Evolutionary conservation across 2,113 vertebrate species (phyloP).

Genomic region (Gymnocephalus cernua): DNA sequence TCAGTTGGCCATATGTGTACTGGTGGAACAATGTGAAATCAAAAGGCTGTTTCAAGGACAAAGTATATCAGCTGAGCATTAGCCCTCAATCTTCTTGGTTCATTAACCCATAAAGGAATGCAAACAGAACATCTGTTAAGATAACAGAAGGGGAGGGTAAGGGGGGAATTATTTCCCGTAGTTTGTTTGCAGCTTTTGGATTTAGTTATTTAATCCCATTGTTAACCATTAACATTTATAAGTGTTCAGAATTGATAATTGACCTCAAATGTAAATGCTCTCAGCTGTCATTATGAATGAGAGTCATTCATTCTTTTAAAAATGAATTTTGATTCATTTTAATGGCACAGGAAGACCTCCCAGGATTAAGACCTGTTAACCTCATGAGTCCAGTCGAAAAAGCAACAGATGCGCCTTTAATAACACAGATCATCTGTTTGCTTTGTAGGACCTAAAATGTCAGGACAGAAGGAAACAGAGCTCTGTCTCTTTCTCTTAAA

Average conservation of each 20-base stretch:
- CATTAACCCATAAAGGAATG: slow-evolving; percentile 14
- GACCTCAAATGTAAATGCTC: slow-evolving; percentile 21
- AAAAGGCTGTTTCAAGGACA: slow-evolving; percentile 23
- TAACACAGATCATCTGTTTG: slow-evolving; percentile 46
- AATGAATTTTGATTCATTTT: slow-evolving; percentile 8
- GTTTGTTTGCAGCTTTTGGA: slow-evolving; percentile 8
- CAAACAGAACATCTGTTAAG: slow-evolving; percentile 27
- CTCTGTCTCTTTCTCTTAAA: neutral
- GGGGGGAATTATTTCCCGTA: neutral
- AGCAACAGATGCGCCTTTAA: slow-evolving; percentile 55
- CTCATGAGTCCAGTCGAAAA: slow-evolving; percentile 18
- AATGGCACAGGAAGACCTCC: slow-evolving; percentile 15
- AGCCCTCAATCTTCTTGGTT: neutral
- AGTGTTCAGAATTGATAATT: neutral
- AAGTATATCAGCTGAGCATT: neutral
- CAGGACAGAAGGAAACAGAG: slow-evolving; percentile 20
- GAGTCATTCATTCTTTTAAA: neutral
- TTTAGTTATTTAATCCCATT: slow-evolving; percentile 41
- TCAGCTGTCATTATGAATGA: neutral
- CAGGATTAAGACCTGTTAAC: slow-evolving; percentile 29
- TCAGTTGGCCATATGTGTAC: neutral
- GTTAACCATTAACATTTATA: slow-evolving; percentile 18
- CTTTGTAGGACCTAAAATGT: slow-evolving; percentile 27
- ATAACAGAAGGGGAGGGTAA: neutral
- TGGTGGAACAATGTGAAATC: neutral